These are phyloP conservation scores for Steatocranus sp. DNA, from an alignment of 2,797 vertebrate genomes.

Conservation along the genomic window DNA sequence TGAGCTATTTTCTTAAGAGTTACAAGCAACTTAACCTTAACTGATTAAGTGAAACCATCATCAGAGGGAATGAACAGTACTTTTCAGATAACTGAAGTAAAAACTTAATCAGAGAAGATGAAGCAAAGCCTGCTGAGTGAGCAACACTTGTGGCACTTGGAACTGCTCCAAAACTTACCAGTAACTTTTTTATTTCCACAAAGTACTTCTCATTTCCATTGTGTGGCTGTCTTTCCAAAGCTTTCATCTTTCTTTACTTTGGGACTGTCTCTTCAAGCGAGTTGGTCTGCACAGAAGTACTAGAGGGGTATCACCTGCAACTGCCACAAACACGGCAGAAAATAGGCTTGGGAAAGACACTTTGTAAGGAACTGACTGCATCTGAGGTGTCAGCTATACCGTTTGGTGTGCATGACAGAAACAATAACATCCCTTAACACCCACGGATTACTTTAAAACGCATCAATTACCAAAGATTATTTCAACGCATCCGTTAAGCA, in stretches of 20 bases:
- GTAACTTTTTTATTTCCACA: constrained; percentile 14
- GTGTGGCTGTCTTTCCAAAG: neutral
- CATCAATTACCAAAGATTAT: constrained; percentile 68
- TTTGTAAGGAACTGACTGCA: constrained; percentile 20
- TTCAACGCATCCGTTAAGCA: constrained; percentile 62
- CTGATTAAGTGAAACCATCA: constrained; percentile 18
- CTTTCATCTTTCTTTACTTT: constrained; percentile 25
- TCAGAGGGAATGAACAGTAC: constrained; percentile 16
- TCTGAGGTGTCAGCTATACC: constrained; percentile 39
- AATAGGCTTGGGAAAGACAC: neutral
- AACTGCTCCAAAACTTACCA: constrained; percentile 13
- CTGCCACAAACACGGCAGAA: constrained; percentile 26
- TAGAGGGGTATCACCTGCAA: constrained; percentile 43
- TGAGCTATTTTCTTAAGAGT: neutral
- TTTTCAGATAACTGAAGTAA: constrained; percentile 35
- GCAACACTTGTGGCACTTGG: constrained; percentile 21
- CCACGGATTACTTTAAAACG: constrained; percentile 55
- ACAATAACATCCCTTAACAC: constrained; percentile 51
- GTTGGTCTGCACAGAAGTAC: constrained; percentile 22
- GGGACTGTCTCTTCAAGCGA: constrained; percentile 14
- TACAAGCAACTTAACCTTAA: constrained; percentile 11
- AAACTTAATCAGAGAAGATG: constrained; percentile 33
- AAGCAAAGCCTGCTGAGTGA: constrained; percentile 26
- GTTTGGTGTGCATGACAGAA: constrained; percentile 64
- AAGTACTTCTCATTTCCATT: constrained; percentile 17